Evolutionary conservation across 1,140 invertebrate species (phyloP).

Genomic region (Meloidogyne floridensis): DNA sequence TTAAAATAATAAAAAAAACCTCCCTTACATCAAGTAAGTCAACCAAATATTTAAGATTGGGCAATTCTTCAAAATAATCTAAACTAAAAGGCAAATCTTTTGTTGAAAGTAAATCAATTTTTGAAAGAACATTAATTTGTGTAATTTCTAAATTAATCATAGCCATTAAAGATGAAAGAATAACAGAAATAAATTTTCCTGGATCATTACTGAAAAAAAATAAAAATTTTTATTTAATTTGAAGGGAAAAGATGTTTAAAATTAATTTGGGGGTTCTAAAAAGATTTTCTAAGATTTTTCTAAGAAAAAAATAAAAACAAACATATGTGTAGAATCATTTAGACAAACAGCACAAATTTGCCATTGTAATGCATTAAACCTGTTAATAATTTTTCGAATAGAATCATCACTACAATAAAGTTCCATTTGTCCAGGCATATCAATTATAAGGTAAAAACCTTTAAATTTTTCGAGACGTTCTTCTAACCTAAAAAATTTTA

Average conservation of each 20-base stretch:
- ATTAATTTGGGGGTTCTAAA: too few species aligned
- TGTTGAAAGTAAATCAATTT: constrained; percentile 83
- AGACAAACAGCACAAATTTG: constrained; percentile 86
- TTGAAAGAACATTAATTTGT: constrained; percentile 92
- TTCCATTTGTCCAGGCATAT: constrained; percentile 90
- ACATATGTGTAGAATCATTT: constrained; percentile 89
- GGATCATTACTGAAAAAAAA: constrained; percentile 72
- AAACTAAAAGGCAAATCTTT: constrained; percentile 81
- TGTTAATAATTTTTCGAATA: constrained; percentile 76
- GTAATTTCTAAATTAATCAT: constrained; percentile 88
- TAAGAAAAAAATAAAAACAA: neutral
- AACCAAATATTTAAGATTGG: constrained; percentile 87
- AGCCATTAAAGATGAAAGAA: constrained; percentile 84
- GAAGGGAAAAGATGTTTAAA: too few species aligned
- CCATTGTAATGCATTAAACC: constrained; percentile 74
- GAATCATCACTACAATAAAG: constrained; percentile 92
- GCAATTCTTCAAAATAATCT: constrained; percentile 94
- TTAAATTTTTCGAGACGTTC: constrained; percentile 57
- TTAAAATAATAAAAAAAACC: constrained; percentile 53
- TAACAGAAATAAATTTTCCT: constrained; percentile 82
- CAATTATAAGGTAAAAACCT: constrained; percentile 66
- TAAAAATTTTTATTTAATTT: too few species aligned
- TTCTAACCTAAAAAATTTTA: constrained; percentile 48
- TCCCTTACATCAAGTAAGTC: constrained; percentile 74
- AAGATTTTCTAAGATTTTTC: too few species aligned